Percentiles rank a stretch among this genome's conserved stretches.
These are phyloP conservation scores for Platyura marginata DNA, from an alignment of 1,140 invertebrate genomes.

Conservation along the genomic window DNA sequence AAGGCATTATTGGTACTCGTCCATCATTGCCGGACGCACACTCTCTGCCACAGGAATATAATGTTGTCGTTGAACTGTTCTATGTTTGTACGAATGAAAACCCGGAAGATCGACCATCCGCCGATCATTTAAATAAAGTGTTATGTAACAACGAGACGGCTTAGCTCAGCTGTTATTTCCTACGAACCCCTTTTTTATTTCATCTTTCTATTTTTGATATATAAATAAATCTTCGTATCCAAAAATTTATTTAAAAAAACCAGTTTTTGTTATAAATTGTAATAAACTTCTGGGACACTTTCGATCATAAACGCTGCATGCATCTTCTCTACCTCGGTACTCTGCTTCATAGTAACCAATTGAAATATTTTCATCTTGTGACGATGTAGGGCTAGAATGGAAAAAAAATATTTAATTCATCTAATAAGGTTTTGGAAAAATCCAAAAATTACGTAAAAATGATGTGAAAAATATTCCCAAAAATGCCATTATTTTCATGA, in stretches of 20 bases:
- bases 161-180: too few relatives aligned
- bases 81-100: conserved; percentile 46
- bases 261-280: too few relatives aligned
- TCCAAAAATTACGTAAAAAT: conserved; percentile 13
- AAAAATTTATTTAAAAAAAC: too few relatives aligned
- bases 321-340: neutral
- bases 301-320: neutral
- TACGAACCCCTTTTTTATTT: too few relatives aligned
- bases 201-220: too few relatives aligned
- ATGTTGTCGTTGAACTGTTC: conserved; percentile 45
- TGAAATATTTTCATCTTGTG: neutral
- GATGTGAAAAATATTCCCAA: conserved; percentile 16
- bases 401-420: neutral
- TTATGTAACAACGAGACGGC: neutral
- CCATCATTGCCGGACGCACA: conserved; percentile 44
- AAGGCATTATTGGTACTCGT: conserved; percentile 30
- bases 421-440: neutral
- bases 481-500: conserved; percentile 13
- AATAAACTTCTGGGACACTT: neutral
- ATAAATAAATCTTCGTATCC: too few relatives aligned
- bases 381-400: neutral
- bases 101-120: conserved; percentile 38
- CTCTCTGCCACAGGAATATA: conserved; percentile 37
- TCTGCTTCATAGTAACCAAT: neutral
- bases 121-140: conserved; percentile 19